A percentile compares a stretch with the other conserved stretches of the same genome.
phyloP scores from a whole-genome alignment of 2,888 invertebrate genomes.

The Acanthopleura granulata region DNA sequence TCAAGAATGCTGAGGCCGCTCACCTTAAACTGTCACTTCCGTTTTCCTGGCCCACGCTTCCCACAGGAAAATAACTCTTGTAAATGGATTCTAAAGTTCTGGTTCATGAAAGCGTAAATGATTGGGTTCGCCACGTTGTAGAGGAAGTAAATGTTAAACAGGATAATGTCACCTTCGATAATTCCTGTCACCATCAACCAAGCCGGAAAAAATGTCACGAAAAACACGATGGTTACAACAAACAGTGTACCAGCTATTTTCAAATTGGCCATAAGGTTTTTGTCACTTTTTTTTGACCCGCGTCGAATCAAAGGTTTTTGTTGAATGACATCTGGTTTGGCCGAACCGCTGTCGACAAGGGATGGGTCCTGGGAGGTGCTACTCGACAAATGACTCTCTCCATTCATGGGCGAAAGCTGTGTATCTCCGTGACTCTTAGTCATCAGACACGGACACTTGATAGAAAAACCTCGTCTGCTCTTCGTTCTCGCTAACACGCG shows the following conservation, averaged over 20 bases:
- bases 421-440: constrained; percentile 5
- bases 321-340: neutral
- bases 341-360: neutral
- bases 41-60: neutral
- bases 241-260: constrained; percentile 20
- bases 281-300: constrained; percentile 11
- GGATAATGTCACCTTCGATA: neutral
- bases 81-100: constrained; percentile 25
- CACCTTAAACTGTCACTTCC: too few relatives aligned
- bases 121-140: constrained; percentile 33
- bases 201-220: constrained; percentile 20
- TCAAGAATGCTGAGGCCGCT: too few relatives aligned
- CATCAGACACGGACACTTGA: neutral
- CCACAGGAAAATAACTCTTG: constrained; percentile 1
- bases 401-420: constrained; percentile 18
- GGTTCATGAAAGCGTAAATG: constrained; percentile 33
- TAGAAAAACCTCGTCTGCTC: neutral
- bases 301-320: constrained; percentile 5
- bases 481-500: constrained; percentile 37
- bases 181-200: constrained; percentile 5
- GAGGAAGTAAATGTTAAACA: constrained; percentile 31
- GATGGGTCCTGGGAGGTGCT: neutral
- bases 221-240: constrained; percentile 17
- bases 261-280: constrained; percentile 13
- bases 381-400: neutral